Base-by-base conservation (phyloP, 2,113 vertebrate species). In the Embiotoca jacksoni region DNA sequence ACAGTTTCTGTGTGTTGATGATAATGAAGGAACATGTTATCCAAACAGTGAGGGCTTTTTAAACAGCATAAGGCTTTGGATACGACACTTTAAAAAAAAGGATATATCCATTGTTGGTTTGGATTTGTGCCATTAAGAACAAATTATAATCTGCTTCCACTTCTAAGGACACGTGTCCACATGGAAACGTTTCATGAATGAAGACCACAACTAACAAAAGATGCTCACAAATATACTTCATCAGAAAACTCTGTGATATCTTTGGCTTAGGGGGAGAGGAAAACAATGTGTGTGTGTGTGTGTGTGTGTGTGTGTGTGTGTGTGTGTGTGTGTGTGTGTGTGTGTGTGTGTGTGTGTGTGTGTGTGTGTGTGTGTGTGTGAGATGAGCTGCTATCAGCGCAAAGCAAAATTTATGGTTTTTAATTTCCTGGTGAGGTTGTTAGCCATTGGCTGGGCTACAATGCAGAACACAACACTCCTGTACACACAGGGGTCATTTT, bases 371-470 rank as follows among this genome's bases (percentile, higher is more conserved):
- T 30, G 33, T 5, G 35, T 37, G 55, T 23, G 44, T 49, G 66
- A 61, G 80, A 80, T 77, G 78, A 89, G 78, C 92, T 93, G 93
- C 93, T 84, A 96, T 95, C 96, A 95, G 94, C 90, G 94, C 95
- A 96, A 96, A 97, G 96, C 95, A 96, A 90, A 97, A 98, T 98
- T 98, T 99, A 99, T 98, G 96, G 94, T 95, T 98, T 99, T 98
- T 98, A 97, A 99, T 99, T 98, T 98, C 93, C 95, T 92, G 77
- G 94, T 95, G 96, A 96, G 96, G 96, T 96, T 95, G 96, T 96
- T 96, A 96, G 94, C 92, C 87, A 95, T 92, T 93, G 91, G 92
- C 89, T 94, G 95, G 88, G 95, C 96, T 96, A 97, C 96, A 97
- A 96, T 94, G 97, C 97, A 96, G 95, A 97, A 96, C 97, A 96